Percentiles rank a stretch among this genome's conserved stretches.
Conservation (phyloP, 1,140 invertebrate species). For the Aphelenchoides fujianensis region DNA sequence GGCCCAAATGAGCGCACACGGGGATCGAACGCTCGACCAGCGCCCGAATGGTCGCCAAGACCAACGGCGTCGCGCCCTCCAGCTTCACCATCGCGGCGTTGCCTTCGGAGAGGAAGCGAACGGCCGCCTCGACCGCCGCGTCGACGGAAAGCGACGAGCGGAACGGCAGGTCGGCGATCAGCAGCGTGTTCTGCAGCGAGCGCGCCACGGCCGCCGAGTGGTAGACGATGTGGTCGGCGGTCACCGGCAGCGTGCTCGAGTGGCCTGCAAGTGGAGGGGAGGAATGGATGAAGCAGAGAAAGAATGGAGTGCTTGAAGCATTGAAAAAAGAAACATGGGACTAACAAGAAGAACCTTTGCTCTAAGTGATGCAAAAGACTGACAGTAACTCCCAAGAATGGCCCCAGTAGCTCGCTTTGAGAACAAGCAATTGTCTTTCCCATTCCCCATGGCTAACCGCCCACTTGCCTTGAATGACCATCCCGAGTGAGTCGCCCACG, state of each 20-base stretch:
- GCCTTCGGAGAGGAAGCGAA: constrained; percentile 31
- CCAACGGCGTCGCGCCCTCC: constrained; percentile 30
- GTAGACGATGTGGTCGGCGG: constrained; percentile 45
- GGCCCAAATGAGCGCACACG: constrained; percentile 45
- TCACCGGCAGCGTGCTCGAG: constrained; percentile 40
- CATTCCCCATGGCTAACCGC: too few species aligned
- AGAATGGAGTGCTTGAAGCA: too few species aligned
- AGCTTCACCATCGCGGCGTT: constrained; percentile 46
- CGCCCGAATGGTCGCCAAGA: constrained; percentile 16
- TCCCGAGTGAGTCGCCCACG: constrained; percentile 43
- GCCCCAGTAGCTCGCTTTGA: not conserved
- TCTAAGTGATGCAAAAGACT: too few species aligned
- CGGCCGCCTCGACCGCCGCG: constrained; percentile 25
- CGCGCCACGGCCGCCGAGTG: constrained; percentile 28
- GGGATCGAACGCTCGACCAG: constrained; percentile 32
- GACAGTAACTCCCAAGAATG: too few species aligned
- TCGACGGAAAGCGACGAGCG: constrained; percentile 16
- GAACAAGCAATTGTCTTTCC: not conserved
- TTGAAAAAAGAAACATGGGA: too few species aligned
- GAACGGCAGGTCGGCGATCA: constrained; percentile 32
- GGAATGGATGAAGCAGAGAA: too few species aligned
- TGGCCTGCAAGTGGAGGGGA: too few species aligned
- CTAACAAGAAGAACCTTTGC: too few species aligned
- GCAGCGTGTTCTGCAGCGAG: constrained; percentile 25
- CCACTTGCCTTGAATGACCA: constrained; percentile 31